Conservation (phyloP, 2,888 invertebrate species). For the Creontiades dilutus region DNA sequence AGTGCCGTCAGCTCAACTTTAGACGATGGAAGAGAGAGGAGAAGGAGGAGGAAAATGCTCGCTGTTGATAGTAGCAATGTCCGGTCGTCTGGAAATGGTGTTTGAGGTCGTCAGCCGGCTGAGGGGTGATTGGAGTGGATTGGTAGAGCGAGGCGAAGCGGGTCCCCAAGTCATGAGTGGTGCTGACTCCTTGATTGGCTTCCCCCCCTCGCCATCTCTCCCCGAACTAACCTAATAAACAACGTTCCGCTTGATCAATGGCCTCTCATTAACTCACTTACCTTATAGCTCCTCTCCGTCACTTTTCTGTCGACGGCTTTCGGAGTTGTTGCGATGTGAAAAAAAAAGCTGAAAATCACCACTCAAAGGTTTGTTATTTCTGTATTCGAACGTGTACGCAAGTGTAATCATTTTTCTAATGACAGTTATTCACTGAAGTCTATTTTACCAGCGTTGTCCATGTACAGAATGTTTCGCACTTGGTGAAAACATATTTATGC, state of each 20-base stretch:
- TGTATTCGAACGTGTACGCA: no score
- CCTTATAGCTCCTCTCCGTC: neutral
- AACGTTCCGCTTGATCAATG: slow-evolving; percentile 12
- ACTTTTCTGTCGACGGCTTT: neutral
- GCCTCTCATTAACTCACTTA: slow-evolving; percentile 13
- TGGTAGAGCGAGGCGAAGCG: no score
- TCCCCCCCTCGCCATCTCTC: neutral
- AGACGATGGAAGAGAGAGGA: neutral
- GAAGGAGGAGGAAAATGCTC: no score
- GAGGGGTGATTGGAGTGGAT: no score
- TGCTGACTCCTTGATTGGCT: slow-evolving; percentile 23
- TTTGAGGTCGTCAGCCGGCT: neutral
- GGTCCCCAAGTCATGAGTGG: neutral
- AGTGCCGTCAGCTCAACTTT: neutral
- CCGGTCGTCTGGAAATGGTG: slow-evolving; percentile 5
- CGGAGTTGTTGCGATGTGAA: no score
- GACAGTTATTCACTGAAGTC: no score
- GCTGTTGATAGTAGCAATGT: neutral
- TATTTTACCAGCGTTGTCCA: no score
- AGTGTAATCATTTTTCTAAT: no score
- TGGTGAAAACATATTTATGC: no score
- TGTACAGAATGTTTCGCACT: no score
- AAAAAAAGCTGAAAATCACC: no score
- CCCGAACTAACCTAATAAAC: neutral
- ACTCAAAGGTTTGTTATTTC: no score